These are phyloP conservation scores for Aricia agestis DNA, from an alignment of 1,140 invertebrate species.

Conservation along the genomic window DNA sequence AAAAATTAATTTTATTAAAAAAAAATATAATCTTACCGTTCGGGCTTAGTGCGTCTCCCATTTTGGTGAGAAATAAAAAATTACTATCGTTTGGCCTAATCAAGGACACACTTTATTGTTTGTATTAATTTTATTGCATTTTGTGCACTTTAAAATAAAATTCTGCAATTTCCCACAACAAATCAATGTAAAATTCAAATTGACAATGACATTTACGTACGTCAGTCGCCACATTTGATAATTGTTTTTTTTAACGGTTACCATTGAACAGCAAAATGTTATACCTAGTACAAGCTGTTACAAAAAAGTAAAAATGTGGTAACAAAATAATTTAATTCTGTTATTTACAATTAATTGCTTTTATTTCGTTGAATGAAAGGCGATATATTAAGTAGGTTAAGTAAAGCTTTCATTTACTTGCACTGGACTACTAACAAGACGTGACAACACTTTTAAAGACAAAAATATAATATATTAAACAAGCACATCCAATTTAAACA, in stretches of 20 bases:
- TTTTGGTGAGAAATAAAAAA: slow-evolving; percentile 18
- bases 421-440: no score
- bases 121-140: slow-evolving; percentile 1
- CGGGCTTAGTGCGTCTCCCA: slow-evolving; percentile 41
- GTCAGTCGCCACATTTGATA: background rate
- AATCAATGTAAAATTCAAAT: slow-evolving; percentile 2
- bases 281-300: no score
- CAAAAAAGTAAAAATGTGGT: no score
- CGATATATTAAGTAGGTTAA: no score
- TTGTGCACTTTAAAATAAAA: background rate
- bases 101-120: background rate
- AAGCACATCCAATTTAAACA: background rate
- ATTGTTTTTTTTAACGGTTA: background rate
- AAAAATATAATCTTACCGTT: slow-evolving; percentile 29
- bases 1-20: slow-evolving; percentile 17
- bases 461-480: no score
- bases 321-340: no score
- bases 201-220: background rate
- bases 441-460: no score
- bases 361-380: no score
- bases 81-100: background rate
- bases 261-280: no score
- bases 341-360: no score
- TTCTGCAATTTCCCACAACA: background rate
- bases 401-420: no score